A percentile compares a stretch with the other conserved stretches of the same genome.
Evolutionary conservation across 2,113 vertebrate species (phyloP).

Genomic region (Oryzias woworae): DNA sequence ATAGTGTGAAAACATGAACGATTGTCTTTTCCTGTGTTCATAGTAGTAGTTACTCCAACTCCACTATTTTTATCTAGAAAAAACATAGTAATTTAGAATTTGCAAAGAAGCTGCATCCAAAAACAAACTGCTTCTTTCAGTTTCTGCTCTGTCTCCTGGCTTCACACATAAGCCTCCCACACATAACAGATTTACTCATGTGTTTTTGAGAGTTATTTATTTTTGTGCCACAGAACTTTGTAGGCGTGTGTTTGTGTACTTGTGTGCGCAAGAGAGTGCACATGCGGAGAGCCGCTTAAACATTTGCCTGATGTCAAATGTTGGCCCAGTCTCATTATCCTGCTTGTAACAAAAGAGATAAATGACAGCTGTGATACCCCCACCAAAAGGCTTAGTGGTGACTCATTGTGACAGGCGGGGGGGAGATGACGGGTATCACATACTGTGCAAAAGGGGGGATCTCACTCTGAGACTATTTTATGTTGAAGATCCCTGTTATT

Average conservation of each 20-base stretch:
- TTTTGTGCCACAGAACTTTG: constrained; percentile 26
- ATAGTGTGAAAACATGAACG: no score
- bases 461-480: not conserved
- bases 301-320: constrained; percentile 20
- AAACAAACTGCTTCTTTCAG: constrained; percentile 35
- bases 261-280: not conserved
- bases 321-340: constrained; percentile 5
- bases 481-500: not conserved
- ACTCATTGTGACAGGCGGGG: not conserved
- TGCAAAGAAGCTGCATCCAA: constrained; percentile 24
- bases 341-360: constrained; percentile 13
- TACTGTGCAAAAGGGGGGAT: not conserved
- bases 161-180: constrained; percentile 58
- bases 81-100: constrained; percentile 44
- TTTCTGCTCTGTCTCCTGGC: constrained; percentile 36
- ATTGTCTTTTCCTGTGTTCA: not conserved
- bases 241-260: not conserved
- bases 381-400: constrained; percentile 1
- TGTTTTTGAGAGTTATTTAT: constrained; percentile 35
- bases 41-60: constrained; percentile 4
- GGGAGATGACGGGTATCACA: not conserved
- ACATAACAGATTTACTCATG: constrained; percentile 48
- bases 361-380: constrained; percentile 3
- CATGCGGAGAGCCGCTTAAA: constrained; percentile 21
- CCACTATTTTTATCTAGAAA: constrained; percentile 12